A percentile compares a stretch with the other conserved stretches of the same genome.
Evolutionary conservation across 2,113 vertebrate genomes (phyloP).

Genomic region (Plecturocebus donacophilus): DNA sequence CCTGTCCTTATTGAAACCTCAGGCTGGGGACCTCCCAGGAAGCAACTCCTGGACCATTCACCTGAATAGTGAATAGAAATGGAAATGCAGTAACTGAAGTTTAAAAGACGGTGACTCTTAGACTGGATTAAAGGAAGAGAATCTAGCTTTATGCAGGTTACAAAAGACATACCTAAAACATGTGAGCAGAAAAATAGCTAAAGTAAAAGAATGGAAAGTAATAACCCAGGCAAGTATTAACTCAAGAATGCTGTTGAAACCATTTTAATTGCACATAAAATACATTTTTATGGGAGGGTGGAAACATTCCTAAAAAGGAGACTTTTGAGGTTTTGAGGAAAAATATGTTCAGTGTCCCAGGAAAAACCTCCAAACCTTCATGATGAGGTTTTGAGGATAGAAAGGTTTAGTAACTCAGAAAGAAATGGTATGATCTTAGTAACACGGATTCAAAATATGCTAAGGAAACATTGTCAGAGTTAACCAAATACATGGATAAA

Average conservation of each 20-base stretch:
- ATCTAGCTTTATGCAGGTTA: background rate
- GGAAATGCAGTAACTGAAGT: background rate
- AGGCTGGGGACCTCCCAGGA: too few relatives aligned
- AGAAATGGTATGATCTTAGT: background rate
- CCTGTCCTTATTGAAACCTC: accelerated
- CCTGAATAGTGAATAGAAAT: background rate
- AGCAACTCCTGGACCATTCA: background rate
- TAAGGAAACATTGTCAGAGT: background rate
- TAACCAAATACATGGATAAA: too few relatives aligned
- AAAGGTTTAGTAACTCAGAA: background rate
- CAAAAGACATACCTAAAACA: background rate
- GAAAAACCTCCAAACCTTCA: background rate
- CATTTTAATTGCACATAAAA: background rate
- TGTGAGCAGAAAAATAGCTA: background rate
- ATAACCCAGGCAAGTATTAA: background rate
- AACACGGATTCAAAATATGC: background rate
- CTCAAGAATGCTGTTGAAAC: background rate
- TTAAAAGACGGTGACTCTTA: background rate
- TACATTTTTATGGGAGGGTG: background rate
- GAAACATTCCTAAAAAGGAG: background rate
- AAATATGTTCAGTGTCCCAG: too few relatives aligned
- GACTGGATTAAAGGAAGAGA: background rate
- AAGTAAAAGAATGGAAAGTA: background rate
- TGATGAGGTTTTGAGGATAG: background rate
- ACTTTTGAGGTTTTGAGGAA: too few relatives aligned